These are phyloP conservation scores for Ispidina picta DNA, from an alignment of 2,797 vertebrate genomes.

Conservation along the genomic window DNA sequence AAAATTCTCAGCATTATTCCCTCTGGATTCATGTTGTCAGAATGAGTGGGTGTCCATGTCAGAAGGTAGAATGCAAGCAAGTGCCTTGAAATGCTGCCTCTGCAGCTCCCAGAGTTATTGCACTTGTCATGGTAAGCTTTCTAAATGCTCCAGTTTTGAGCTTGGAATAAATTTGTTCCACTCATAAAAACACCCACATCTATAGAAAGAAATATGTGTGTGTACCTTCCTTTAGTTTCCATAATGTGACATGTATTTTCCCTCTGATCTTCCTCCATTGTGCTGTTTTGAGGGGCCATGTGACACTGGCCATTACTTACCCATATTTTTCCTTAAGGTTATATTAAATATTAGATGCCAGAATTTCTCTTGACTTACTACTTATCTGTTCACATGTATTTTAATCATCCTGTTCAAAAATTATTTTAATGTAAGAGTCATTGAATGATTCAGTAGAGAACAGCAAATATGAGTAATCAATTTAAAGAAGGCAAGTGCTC, in stretches of 20 bases:
- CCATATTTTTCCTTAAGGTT: neutral
- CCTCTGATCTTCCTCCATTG: neutral
- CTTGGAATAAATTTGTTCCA: conserved; percentile 22
- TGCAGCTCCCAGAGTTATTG: neutral
- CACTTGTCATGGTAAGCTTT: neutral
- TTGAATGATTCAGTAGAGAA: neutral
- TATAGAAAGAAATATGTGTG: neutral
- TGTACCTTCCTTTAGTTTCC: neutral
- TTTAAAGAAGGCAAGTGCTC: neutral
- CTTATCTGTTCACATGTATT: neutral
- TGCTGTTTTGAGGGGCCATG: neutral
- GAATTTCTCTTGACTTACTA: neutral
- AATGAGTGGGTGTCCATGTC: conserved; percentile 34
- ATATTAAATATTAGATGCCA: neutral
- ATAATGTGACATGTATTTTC: neutral
- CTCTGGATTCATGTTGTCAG: conserved; percentile 29
- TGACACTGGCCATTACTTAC: neutral
- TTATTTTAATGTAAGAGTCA: neutral
- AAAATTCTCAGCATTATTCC: conserved; percentile 5
- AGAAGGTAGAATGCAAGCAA: conserved; percentile 40
- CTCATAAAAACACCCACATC: neutral
- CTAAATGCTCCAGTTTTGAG: conserved; percentile 20
- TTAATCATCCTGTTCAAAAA: neutral
- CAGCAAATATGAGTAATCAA: neutral
- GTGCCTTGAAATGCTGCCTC: conserved; percentile 24